phyloP scores from a whole-genome alignment of 2,113 vertebrate species.

The Chelonoidis abingdonii region DNA sequence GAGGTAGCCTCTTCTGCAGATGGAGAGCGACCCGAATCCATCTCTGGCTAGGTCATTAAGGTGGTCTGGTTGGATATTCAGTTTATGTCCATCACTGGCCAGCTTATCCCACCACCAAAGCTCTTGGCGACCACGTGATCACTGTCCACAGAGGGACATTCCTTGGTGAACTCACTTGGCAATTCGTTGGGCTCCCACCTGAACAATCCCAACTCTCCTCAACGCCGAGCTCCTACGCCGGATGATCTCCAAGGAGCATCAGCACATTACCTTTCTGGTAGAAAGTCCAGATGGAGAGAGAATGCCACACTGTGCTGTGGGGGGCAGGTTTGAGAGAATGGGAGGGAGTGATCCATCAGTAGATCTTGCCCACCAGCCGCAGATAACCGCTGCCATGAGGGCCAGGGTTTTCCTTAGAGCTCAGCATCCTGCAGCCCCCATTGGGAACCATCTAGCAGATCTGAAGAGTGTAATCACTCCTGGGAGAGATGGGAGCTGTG shows the following conservation, averaged over 20 bases:
- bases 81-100: neutral
- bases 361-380: neutral
- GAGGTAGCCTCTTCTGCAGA: neutral
- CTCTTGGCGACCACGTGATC: neutral
- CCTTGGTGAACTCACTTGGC: neutral
- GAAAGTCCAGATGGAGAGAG: neutral
- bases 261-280: neutral
- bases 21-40: no score
- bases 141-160: neutral
- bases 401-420: neutral
- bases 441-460: neutral
- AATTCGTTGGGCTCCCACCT: neutral
- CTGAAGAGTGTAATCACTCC: neutral
- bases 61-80: neutral
- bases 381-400: neutral
- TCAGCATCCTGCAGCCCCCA: neutral
- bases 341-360: neutral
- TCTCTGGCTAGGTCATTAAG: neutral
- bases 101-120: neutral
- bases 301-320: no score
- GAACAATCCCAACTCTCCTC: neutral
- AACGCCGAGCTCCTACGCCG: neutral
- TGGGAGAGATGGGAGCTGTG: neutral
- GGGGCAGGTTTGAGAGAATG: neutral
- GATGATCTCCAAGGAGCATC: neutral